Percentiles rank a stretch among this genome's conserved stretches.
Conservation (phyloP, 1,140 invertebrate species). For the Agrypnia vestita region DNA sequence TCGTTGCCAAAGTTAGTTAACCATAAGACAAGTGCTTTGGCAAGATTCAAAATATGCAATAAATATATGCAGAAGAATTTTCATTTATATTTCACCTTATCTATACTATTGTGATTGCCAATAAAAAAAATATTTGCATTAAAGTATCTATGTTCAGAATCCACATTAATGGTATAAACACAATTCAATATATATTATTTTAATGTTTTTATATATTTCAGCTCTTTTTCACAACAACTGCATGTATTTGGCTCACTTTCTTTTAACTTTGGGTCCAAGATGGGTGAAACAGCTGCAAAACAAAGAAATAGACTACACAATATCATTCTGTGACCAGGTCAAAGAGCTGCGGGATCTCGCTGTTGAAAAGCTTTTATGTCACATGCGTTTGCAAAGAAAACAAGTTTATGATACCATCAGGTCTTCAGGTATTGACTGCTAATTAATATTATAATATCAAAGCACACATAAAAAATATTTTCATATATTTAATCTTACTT, state of each 20-base stretch:
- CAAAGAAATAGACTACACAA: constrained; percentile 65
- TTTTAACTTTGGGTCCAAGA: constrained; percentile 79
- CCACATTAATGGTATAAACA: too few relatives aligned
- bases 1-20: background rate
- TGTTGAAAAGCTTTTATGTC: constrained; percentile 79
- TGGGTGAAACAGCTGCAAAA: constrained; percentile 69
- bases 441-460: constrained; percentile 9
- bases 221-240: constrained; percentile 96
- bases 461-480: background rate
- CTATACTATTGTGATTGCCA: too few relatives aligned
- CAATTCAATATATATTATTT: constrained; percentile 33
- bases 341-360: constrained; percentile 79
- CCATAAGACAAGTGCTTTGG: too few relatives aligned
- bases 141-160: too few relatives aligned
- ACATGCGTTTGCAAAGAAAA: constrained; percentile 82
- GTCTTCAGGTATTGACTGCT: constrained; percentile 75
- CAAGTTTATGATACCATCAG: constrained; percentile 82
- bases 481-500: background rate
- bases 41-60: too few relatives aligned
- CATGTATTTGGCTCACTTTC: constrained; percentile 87
- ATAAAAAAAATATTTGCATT: too few relatives aligned
- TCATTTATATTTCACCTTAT: too few relatives aligned
- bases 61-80: too few relatives aligned
- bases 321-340: constrained; percentile 69
- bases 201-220: constrained; percentile 67